Conservation (phyloP, 2,888 invertebrate genomes). For the Epistrophella euchroma region DNA sequence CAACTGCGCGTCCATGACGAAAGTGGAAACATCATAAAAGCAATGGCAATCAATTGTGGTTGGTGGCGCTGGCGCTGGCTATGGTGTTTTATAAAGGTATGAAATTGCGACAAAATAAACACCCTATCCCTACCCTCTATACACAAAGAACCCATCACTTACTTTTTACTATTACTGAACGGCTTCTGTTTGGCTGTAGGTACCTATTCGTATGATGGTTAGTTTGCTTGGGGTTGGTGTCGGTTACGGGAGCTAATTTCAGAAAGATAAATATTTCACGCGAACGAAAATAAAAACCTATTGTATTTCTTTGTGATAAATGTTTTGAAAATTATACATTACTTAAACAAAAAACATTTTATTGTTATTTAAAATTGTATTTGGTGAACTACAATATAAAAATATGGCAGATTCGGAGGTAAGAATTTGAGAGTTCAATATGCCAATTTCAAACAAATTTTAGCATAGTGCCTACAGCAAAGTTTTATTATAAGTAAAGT, state of each 20-base stretch:
- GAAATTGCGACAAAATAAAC: slow-evolving; percentile 44
- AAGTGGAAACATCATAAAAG: slow-evolving; percentile 26
- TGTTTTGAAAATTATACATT: neutral
- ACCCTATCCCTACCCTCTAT: slow-evolving; percentile 30
- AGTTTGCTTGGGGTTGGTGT: slow-evolving; percentile 63
- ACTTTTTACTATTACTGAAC: slow-evolving; percentile 27
- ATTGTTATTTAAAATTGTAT: slow-evolving; percentile 6
- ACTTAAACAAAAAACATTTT: neutral
- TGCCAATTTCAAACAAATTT: neutral
- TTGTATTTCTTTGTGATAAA: neutral
- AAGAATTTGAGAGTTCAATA: slow-evolving; percentile 24
- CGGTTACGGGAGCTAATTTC: slow-evolving; percentile 62
- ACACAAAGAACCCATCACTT: slow-evolving; percentile 18
- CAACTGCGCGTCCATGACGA: slow-evolving; percentile 22
- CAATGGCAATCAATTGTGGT: slow-evolving; percentile 49
- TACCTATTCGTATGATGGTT: slow-evolving; percentile 31
- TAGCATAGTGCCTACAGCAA: no score
- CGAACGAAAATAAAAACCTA: neutral
- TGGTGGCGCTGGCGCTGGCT: slow-evolving; percentile 6
- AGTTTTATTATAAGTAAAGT: no score
- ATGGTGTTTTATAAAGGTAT: slow-evolving; percentile 50
- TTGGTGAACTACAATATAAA: neutral
- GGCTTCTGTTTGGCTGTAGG: slow-evolving; percentile 1
- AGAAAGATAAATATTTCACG: slow-evolving; percentile 3
- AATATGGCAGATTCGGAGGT: slow-evolving; percentile 28